These are phyloP conservation scores for Lepidurus couesii DNA, from an alignment of 1,140 invertebrate genomes.

Conservation along the genomic window DNA sequence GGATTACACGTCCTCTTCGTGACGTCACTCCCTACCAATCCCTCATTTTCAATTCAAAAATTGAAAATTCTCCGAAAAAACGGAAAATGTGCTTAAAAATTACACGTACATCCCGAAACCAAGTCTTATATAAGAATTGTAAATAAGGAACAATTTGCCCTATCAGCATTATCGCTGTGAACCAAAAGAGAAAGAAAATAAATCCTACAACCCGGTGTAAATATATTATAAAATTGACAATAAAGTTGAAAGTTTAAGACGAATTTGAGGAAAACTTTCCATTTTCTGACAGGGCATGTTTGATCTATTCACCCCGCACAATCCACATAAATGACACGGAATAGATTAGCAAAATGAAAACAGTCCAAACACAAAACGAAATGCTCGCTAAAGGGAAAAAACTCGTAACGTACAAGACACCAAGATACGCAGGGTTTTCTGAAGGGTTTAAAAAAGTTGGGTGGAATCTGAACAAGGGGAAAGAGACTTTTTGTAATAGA, in stretches of 20 bases:
- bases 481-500: too few species aligned
- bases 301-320: slow-evolving; percentile 14
- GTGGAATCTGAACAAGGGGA: not conserved
- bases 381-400: not conserved
- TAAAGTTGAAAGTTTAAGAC: not conserved
- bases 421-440: not conserved
- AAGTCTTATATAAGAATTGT: too few species aligned
- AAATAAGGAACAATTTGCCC: too few species aligned
- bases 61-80: too few species aligned
- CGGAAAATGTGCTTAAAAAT: too few species aligned
- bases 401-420: slow-evolving; percentile 2
- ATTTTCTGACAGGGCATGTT: not conserved
- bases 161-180: too few species aligned
- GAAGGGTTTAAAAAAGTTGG: not conserved
- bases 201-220: not conserved
- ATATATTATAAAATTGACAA: not conserved
- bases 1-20: not conserved
- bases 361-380: not conserved
- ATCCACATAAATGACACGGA: not conserved
- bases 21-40: not conserved
- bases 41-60: too few species aligned
- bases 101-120: too few species aligned
- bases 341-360: not conserved
- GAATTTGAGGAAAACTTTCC: not conserved
- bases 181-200: too few species aligned